Conservation (phyloP, 2,888 invertebrate genomes). For the Drosophila incognita region DNA sequence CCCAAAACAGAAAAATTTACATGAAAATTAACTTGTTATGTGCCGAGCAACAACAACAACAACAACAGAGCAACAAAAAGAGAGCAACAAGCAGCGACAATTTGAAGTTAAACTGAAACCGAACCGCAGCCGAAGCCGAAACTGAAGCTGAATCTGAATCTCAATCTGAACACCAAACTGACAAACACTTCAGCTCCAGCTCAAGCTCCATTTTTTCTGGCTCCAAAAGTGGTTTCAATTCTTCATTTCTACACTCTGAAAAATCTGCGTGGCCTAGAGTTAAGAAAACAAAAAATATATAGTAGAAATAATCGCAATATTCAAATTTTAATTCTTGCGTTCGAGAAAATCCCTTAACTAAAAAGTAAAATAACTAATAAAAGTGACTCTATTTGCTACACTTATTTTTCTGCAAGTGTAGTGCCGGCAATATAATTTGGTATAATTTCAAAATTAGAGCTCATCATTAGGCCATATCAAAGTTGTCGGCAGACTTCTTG, state of each 20-base stretch:
- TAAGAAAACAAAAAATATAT: not conserved
- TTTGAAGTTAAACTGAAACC: constrained; percentile 46
- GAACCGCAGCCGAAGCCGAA: constrained; percentile 8
- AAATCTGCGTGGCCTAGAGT: not conserved
- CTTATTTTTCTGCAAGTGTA: not conserved
- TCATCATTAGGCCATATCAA: constrained; percentile 70
- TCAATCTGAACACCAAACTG: constrained; percentile 15
- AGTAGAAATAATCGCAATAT: not conserved
- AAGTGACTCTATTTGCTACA: not conserved
- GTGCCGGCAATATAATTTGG: constrained; percentile 68
- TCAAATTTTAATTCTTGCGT: not conserved
- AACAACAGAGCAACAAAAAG: constrained; percentile 17
- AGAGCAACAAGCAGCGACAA: constrained; percentile 46
- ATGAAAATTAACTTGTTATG: constrained; percentile 80
- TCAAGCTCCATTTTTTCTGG: constrained; percentile 34
- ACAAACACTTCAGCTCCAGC: constrained; percentile 22
- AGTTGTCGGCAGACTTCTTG: constrained; percentile 36
- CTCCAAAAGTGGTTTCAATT: constrained; percentile 19
- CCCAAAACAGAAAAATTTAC: constrained; percentile 75
- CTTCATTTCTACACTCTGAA: constrained; percentile 1
- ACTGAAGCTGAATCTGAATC: not conserved
- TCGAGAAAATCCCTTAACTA: not conserved
- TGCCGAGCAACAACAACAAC: constrained; percentile 42
- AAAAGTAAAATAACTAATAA: not conserved
- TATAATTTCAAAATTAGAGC: constrained; percentile 80